Percentiles rank a stretch among this genome's conserved stretches.
These are phyloP conservation scores for Babyrousa celebensis DNA, from an alignment of 2,797 vertebrate genomes.

Conservation along the genomic window DNA sequence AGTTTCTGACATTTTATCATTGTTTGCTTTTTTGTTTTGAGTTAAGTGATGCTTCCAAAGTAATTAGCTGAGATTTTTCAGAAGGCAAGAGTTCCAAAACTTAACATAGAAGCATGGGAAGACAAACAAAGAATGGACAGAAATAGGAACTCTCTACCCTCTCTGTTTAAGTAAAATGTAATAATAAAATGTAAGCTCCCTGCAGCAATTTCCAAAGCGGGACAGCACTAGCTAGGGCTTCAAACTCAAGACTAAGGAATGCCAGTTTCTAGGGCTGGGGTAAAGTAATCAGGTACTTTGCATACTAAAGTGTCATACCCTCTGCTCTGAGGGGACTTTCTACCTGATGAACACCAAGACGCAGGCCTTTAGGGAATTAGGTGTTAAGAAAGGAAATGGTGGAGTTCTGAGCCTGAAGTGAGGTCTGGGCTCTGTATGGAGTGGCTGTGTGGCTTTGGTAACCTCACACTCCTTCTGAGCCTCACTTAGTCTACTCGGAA, in stretches of 20 bases:
- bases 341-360: neutral
- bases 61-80: constrained; percentile 18
- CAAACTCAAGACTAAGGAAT: neutral
- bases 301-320: neutral
- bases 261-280: neutral
- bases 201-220: neutral
- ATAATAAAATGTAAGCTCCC: neutral
- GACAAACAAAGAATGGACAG: neutral
- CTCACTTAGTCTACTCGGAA: neutral
- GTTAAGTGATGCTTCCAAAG: constrained; percentile 4
- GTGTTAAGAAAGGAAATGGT: neutral
- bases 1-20: constrained; percentile 15
- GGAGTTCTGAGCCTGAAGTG: neutral
- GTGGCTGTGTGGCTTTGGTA: neutral
- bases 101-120: neutral
- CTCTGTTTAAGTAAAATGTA: neutral
- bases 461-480: neutral
- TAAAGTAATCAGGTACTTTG: neutral
- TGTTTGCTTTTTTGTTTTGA: neutral
- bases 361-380: no score
- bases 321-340: neutral
- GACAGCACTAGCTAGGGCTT: neutral
- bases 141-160: neutral
- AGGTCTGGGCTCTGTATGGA: neutral
- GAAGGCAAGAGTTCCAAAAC: constrained; percentile 13